Evolutionary conservation across 2,797 vertebrate species (phyloP).

Genomic region (Danio choprae): DNA sequence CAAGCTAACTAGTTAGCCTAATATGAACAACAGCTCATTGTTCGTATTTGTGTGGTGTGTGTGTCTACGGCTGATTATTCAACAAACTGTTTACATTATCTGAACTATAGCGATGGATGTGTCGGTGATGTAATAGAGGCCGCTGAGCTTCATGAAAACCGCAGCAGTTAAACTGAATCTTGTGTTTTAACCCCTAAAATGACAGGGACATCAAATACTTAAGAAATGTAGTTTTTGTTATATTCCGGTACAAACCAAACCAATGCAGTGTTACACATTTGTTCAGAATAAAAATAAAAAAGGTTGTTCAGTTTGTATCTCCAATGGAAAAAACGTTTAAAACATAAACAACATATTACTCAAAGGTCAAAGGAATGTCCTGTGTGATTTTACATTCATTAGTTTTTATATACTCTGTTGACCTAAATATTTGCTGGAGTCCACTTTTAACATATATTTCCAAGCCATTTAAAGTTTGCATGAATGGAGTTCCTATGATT

Average conservation of each 20-base stretch:
- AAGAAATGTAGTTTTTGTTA: neutral
- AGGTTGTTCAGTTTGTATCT: too few relatives aligned
- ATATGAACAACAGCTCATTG: neutral
- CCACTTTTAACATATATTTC: too few relatives aligned
- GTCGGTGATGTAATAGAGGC: neutral
- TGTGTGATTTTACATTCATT: neutral
- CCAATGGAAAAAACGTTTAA: neutral
- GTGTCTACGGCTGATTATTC: neutral
- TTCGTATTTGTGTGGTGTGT: neutral
- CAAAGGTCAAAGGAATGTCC: neutral
- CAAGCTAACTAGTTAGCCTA: slow-evolving; percentile 13
- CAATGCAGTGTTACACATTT: neutral
- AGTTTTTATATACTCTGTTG: neutral
- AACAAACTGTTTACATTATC: neutral
- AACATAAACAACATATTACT: neutral
- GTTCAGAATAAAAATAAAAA: neutral
- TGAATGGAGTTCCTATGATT: too few relatives aligned
- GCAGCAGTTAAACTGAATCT: neutral
- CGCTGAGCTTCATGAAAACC: slow-evolving; percentile 12
- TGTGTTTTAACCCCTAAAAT: neutral
- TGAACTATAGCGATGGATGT: neutral
- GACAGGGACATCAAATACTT: neutral
- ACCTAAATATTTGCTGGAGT: neutral
- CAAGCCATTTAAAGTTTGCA: too few relatives aligned
- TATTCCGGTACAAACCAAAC: neutral